Evolutionary conservation across 1,140 invertebrate species (phyloP).

Genomic region (Oscheius sp.): DNA sequence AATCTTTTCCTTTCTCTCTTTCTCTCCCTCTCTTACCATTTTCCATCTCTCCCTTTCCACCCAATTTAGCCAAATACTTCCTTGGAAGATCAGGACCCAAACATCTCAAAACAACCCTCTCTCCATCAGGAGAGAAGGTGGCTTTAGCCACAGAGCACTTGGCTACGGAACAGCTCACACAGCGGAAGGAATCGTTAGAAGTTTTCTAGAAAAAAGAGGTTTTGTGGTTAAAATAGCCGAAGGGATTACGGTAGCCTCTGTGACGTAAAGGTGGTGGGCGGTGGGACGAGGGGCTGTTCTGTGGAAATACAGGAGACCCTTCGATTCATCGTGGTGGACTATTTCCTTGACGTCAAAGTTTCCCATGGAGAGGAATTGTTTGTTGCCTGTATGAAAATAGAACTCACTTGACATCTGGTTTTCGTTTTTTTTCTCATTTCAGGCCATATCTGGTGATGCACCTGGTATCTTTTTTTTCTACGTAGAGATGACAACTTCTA

Average conservation of each 20-base stretch:
- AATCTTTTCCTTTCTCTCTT: not conserved
- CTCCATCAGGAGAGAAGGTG: conserved; percentile 10
- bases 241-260: not conserved
- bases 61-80: not conserved
- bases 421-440: too few species aligned
- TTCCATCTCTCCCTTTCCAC: not conserved
- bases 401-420: too few species aligned
- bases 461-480: too few species aligned
- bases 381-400: too few species aligned
- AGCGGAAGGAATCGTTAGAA: not conserved
- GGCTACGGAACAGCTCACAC: conserved; percentile 19
- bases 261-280: conserved; percentile 26
- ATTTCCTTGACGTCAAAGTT: conserved; percentile 19
- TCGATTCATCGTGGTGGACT: conserved; percentile 6
- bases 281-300: conserved; percentile 21
- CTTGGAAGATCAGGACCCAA: not conserved
- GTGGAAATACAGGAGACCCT: conserved; percentile 22
- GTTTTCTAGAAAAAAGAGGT: too few species aligned
- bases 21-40: not conserved
- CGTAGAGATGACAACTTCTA: too few species aligned
- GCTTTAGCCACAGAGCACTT: conserved; percentile 34
- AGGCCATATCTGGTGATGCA: too few species aligned
- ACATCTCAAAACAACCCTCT: conserved; percentile 43
- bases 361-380: conserved; percentile 25
- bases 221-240: not conserved